These are phyloP conservation scores for Furnarius figulus DNA, from an alignment of 2,113 vertebrate genomes.

Conservation along the genomic window DNA sequence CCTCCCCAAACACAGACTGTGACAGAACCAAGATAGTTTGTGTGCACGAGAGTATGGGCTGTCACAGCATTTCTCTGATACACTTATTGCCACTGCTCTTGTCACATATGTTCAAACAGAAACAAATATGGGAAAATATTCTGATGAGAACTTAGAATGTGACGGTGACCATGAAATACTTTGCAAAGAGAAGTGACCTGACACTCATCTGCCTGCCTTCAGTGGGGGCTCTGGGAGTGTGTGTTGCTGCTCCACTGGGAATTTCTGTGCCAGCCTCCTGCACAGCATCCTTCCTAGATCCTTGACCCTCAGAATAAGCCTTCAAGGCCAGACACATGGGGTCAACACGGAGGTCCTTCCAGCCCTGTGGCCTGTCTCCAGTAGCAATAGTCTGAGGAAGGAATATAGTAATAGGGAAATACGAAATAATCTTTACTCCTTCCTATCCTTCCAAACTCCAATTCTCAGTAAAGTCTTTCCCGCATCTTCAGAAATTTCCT, in stretches of 20 bases:
- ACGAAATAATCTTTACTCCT: background rate
- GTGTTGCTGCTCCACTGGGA: background rate
- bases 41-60: accelerated
- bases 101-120: accelerated
- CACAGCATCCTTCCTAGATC: background rate
- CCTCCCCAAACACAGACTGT: accelerated
- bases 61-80: accelerated
- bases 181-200: background rate
- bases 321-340: accelerated
- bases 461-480: background rate
- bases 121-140: background rate
- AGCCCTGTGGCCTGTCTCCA: background rate
- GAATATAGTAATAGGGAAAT: background rate
- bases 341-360: background rate
- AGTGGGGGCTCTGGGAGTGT: accelerated
- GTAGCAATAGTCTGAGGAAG: background rate
- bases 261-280: background rate
- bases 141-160: background rate
- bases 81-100: background rate
- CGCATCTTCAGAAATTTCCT: background rate
- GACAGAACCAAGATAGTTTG: background rate
- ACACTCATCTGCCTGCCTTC: accelerated
- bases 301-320: background rate
- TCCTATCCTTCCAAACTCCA: background rate
- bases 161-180: accelerated